Evolutionary conservation across 2,888 invertebrate species (phyloP).

Genomic region (Kuschelorhynchus macadamiae): DNA sequence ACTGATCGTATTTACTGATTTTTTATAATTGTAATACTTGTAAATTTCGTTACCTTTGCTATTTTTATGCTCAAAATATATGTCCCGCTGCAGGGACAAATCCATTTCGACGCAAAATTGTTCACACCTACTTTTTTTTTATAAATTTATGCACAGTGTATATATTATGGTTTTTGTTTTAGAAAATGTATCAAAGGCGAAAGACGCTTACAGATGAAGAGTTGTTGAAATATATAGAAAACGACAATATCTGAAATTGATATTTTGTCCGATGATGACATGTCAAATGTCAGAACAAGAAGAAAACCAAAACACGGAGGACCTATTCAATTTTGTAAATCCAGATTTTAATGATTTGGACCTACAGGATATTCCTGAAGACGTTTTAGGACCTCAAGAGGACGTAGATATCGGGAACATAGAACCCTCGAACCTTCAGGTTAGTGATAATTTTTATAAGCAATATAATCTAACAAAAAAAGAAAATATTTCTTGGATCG

Average conservation of each 20-base stretch:
- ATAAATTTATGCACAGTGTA: not conserved
- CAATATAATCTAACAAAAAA: constrained; percentile 7
- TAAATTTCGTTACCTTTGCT: too few species aligned
- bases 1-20: too few species aligned
- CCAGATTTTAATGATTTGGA: constrained; percentile 6
- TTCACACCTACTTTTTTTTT: not conserved
- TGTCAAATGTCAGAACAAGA: not conserved
- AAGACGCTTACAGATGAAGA: not conserved
- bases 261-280: constrained; percentile 1
- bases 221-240: not conserved
- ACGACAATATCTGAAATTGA: constrained; percentile 8
- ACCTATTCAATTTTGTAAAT: too few species aligned
- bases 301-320: not conserved
- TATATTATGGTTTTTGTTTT: not conserved
- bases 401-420: too few species aligned
- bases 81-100: not conserved
- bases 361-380: not conserved
- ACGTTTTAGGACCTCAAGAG: constrained; percentile 3
- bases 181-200: constrained; percentile 6
- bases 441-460: constrained; percentile 3
- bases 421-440: too few species aligned
- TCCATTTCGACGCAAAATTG: not conserved
- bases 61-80: not conserved
- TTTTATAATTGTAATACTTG: too few species aligned
- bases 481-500: constrained; percentile 1